These are phyloP conservation scores for Cyphomyrmex costatus DNA, from an alignment of 1,140 invertebrate species.

Conservation along the genomic window DNA sequence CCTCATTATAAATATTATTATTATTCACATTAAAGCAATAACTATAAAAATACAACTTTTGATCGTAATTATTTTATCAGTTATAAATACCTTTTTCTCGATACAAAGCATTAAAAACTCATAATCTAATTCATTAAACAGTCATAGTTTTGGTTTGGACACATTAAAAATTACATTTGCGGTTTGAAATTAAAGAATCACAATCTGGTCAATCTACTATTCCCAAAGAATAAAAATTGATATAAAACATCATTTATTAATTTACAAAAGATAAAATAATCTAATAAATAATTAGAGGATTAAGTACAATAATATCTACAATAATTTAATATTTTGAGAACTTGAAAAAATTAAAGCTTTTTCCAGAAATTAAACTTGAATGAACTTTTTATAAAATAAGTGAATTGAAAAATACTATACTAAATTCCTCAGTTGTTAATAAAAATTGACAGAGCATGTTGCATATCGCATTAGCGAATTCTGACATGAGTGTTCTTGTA, in stretches of 20 bases:
- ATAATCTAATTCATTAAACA: background rate
- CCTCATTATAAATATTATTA: too few relatives aligned
- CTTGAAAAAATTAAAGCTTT: background rate
- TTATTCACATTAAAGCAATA: too few relatives aligned
- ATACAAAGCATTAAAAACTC: background rate
- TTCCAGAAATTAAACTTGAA: background rate
- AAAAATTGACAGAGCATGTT: background rate
- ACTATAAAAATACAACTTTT: too few relatives aligned
- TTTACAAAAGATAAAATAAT: background rate
- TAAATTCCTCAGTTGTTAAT: background rate
- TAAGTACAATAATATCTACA: background rate
- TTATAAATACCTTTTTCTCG: too few relatives aligned
- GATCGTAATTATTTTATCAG: too few relatives aligned
- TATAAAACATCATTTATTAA: constrained; percentile 16
- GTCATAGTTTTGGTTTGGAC: background rate
- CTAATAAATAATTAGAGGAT: background rate
- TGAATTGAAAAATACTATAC: background rate
- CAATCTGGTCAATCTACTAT: background rate
- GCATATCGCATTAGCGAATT: background rate
- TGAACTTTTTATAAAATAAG: background rate
- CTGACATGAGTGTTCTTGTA: background rate
- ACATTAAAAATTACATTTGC: background rate
- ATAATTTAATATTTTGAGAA: background rate
- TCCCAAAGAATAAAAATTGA: constrained; percentile 1
- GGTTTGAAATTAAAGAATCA: constrained; percentile 3